phyloP scores from a whole-genome alignment of 2,797 vertebrate genomes.

The Ptychadena robeensis region DNA sequence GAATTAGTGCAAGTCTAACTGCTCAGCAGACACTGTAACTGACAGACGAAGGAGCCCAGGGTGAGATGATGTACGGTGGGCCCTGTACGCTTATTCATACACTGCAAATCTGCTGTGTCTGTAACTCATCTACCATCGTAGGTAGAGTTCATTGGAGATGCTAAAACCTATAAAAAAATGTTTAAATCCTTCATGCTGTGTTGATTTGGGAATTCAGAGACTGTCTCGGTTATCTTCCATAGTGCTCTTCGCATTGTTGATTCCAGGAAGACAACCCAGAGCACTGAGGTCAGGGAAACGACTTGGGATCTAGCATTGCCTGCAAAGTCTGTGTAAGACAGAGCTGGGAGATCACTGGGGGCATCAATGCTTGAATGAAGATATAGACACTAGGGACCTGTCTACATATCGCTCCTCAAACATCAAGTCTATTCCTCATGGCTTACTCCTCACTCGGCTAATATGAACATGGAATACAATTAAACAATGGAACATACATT shows the following conservation, averaged over 20 bases:
- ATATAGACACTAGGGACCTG: slow-evolving; percentile 9
- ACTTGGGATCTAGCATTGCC: slow-evolving; percentile 12
- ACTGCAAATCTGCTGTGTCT: neutral
- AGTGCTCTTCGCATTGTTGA: slow-evolving; percentile 35
- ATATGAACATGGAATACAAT: neutral
- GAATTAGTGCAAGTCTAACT: slow-evolving; percentile 26
- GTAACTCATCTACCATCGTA: neutral
- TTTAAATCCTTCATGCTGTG: slow-evolving; percentile 17
- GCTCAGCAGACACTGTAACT: slow-evolving; percentile 35
- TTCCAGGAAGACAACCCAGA: slow-evolving; percentile 27
- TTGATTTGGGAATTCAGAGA: slow-evolving; percentile 38
- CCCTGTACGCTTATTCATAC: slow-evolving; percentile 13
- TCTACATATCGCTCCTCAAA: neutral
- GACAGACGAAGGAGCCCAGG: slow-evolving; percentile 30
- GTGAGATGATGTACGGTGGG: slow-evolving; percentile 7
- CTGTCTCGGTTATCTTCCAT: slow-evolving; percentile 38
- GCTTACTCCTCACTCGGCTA: neutral
- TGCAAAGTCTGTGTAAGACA: slow-evolving; percentile 32
- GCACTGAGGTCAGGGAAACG: slow-evolving; percentile 17
- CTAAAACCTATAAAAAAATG: slow-evolving; percentile 10
- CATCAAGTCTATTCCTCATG: neutral
- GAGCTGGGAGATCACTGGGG: slow-evolving; percentile 34
- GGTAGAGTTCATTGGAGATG: slow-evolving; percentile 11
- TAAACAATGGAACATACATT: neutral
- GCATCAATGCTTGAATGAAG: slow-evolving; percentile 33